A percentile compares a stretch with the other conserved stretches of the same genome.
Conservation (phyloP, 2,113 vertebrate species). For the Patagioenas fasciata region DNA sequence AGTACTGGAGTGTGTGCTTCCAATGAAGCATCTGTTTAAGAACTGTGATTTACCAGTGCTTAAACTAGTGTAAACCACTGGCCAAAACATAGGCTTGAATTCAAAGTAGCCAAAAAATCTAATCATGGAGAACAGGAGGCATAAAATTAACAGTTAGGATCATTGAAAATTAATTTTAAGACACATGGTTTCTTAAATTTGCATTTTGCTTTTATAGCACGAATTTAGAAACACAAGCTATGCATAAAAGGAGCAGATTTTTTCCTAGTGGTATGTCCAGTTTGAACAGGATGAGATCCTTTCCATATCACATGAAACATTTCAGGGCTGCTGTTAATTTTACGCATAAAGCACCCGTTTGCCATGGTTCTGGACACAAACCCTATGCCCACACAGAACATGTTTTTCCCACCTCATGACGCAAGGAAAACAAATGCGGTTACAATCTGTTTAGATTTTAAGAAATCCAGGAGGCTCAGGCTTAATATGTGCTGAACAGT, state of each 20-base stretch:
- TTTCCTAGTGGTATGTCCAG: not conserved
- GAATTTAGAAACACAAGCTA: not conserved
- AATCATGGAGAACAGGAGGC: not conserved
- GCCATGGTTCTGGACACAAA: not conserved
- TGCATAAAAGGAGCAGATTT: not conserved
- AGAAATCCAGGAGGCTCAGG: not conserved
- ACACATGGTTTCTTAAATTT: not conserved
- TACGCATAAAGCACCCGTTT: not conserved
- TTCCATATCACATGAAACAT: not conserved
- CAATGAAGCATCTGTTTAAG: not conserved
- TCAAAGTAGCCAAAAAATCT: not conserved
- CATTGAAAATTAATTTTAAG: not conserved
- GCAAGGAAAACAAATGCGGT: not conserved
- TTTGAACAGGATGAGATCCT: not conserved
- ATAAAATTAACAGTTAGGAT: not conserved
- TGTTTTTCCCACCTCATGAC: not conserved
- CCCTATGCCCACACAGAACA: accelerated
- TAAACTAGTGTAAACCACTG: not conserved
- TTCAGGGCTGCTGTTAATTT: not conserved
- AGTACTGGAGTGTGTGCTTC: not conserved
- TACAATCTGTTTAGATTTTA: not conserved
- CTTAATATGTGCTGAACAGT: not conserved
- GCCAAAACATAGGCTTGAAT: not conserved
- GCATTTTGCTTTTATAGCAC: not conserved
- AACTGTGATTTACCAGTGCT: not conserved